Conservation (phyloP, 2,113 vertebrate species). For the Mola mola region DNA sequence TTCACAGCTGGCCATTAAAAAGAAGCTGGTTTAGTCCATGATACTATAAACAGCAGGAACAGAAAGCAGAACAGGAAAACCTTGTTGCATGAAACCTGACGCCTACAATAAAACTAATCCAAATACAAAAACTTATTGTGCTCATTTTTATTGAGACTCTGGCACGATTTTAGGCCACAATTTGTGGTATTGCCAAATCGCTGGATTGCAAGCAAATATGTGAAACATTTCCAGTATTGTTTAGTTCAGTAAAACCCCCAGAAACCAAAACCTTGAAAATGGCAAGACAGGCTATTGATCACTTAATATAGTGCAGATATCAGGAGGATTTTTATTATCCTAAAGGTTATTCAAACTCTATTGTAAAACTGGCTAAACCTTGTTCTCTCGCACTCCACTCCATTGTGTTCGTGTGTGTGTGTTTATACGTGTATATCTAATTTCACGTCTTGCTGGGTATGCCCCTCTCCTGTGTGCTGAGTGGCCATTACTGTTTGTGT, state of each 20-base stretch:
- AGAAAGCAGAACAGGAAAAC: neutral
- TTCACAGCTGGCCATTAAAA: conserved; percentile 4
- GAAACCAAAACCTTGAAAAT: too few relatives aligned
- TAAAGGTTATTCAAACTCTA: neutral
- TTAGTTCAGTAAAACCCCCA: neutral
- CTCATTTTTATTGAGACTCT: neutral
- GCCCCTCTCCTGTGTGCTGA: conserved; percentile 18
- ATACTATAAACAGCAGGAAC: neutral
- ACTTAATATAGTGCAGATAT: too few relatives aligned
- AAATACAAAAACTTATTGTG: neutral
- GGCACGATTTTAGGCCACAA: neutral
- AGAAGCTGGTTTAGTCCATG: neutral
- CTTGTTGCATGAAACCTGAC: too few relatives aligned
- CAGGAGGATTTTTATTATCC: too few relatives aligned
- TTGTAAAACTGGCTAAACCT: neutral
- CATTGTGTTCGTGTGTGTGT: too few relatives aligned
- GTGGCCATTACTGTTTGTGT: conserved; percentile 59
- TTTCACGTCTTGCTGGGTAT: neutral
- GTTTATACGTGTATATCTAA: too few relatives aligned
- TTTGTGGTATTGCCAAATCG: neutral
- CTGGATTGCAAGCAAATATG: neutral
- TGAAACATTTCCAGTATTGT: too few relatives aligned
- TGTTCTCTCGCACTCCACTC: neutral
- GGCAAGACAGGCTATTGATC: too few relatives aligned
- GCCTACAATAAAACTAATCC: too few relatives aligned